Conservation (phyloP, 2,888 invertebrate species). For the Himalopsyche japonica region DNA sequence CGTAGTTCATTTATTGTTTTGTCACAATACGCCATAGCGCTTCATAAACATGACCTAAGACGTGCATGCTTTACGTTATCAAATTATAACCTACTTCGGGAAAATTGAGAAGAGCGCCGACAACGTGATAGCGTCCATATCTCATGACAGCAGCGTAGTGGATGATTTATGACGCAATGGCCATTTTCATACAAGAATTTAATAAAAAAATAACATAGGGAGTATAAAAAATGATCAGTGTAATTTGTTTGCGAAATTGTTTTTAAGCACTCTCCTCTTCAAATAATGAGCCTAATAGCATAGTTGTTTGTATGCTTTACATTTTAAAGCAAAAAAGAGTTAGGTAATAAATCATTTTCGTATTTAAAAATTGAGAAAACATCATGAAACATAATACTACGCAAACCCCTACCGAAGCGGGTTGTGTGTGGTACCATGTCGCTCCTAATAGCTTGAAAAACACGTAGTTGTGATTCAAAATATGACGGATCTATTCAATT, state of each 20-base stretch:
- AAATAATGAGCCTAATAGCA: background rate
- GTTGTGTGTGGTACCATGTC: no score
- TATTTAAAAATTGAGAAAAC: background rate
- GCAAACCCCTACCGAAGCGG: no score
- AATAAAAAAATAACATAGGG: background rate
- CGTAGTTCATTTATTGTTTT: no score
- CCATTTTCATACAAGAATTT: background rate
- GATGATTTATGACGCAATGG: background rate
- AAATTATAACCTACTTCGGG: background rate
- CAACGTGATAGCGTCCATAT: background rate
- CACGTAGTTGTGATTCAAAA: no score
- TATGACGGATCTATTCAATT: no score
- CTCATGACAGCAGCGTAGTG: background rate
- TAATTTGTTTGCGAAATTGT: background rate
- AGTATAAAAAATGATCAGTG: background rate
- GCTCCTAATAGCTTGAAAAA: no score
- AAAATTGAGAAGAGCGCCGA: background rate
- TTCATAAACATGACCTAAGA: background rate
- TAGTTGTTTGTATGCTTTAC: background rate
- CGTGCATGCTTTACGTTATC: background rate
- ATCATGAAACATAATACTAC: background rate
- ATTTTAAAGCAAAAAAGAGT: background rate
- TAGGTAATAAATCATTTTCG: background rate
- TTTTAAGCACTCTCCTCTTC: background rate
- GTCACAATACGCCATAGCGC: no score